A percentile compares a stretch with the other conserved stretches of the same genome.
Conservation (phyloP, 2,888 invertebrate genomes). For the Polietes domitor region DNA sequence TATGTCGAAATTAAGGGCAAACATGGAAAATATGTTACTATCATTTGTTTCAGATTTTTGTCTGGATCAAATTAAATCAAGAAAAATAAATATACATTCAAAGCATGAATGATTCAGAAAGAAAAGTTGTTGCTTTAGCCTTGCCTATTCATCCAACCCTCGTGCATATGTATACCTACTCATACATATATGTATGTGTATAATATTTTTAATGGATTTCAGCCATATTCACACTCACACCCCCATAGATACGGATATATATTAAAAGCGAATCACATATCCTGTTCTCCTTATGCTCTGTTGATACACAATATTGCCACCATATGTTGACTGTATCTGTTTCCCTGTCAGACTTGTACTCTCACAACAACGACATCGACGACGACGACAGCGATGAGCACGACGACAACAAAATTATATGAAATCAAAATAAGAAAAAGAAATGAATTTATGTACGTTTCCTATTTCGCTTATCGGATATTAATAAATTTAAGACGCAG, state of each 20-base stretch:
- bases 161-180: background rate
- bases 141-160: too few species aligned
- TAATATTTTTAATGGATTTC: background rate
- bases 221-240: background rate
- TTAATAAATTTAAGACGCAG: background rate
- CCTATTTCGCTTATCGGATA: background rate
- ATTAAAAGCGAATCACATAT: background rate
- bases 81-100: too few species aligned
- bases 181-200: too few species aligned
- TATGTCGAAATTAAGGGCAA: too few species aligned
- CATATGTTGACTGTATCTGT: conserved; percentile 62
- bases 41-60: too few species aligned
- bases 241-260: background rate
- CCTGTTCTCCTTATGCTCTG: conserved; percentile 55
- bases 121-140: too few species aligned
- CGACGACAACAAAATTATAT: background rate
- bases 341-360: background rate
- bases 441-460: background rate
- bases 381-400: too few species aligned
- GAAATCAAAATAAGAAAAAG: background rate
- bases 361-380: background rate
- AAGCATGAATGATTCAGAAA: too few species aligned
- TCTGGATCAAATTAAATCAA: too few species aligned
- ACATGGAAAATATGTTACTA: too few species aligned
- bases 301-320: conserved; percentile 56